phyloP scores from a whole-genome alignment of 2,888 invertebrate genomes.

The Diachrysia chrysitis region DNA sequence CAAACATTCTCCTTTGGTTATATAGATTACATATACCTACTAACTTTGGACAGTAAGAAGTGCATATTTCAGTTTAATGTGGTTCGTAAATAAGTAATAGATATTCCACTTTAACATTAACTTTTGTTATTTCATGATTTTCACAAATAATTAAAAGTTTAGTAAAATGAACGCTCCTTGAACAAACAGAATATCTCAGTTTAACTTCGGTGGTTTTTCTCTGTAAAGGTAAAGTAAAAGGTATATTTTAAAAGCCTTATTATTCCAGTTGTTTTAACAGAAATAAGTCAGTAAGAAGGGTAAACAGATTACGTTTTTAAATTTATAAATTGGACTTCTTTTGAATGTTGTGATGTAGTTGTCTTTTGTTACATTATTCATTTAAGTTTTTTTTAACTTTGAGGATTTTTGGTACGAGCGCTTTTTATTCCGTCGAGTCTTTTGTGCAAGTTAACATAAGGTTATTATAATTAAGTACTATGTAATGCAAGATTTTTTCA shows the following conservation, averaged over 20 bases:
- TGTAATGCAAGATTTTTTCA: background rate
- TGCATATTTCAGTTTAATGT: too few species aligned
- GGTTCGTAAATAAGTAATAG: too few species aligned
- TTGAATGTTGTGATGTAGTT: conserved; percentile 17
- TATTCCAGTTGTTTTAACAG: background rate
- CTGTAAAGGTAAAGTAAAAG: background rate
- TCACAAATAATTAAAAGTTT: background rate
- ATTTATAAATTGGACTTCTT: conserved; percentile 25
- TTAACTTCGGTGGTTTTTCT: conserved; percentile 1
- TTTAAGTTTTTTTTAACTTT: conserved; percentile 36
- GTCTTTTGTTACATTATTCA: conserved; percentile 49
- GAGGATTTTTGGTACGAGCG: conserved; percentile 12
- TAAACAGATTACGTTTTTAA: conserved; percentile 25
- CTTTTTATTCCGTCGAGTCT: conserved; percentile 7
- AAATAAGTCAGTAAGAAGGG: conserved; percentile 1
- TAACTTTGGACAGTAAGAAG: too few species aligned
- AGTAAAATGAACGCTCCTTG: background rate
- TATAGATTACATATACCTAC: too few species aligned
- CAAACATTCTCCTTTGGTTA: too few species aligned
- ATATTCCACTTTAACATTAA: too few species aligned
- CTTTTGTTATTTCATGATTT: too few species aligned
- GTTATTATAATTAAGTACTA: background rate
- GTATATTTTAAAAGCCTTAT: background rate
- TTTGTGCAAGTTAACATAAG: background rate
- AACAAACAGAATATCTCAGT: background rate